phyloP scores from a whole-genome alignment of 2,888 invertebrate species.

The Melanotus villosus region DNA sequence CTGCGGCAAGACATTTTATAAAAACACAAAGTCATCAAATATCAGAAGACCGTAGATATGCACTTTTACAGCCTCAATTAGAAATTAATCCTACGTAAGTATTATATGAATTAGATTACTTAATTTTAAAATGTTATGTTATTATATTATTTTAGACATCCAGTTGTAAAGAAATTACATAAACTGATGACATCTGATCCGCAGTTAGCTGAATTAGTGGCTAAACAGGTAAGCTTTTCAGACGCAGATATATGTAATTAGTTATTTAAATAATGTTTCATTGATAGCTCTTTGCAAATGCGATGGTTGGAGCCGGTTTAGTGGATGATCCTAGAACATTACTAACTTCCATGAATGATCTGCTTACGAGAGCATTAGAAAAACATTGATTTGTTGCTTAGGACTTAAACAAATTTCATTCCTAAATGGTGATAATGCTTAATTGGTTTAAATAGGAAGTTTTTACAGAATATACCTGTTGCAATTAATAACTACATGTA shows the following conservation, averaged over 20 bases:
- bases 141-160: slow-evolving; percentile 76
- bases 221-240: slow-evolving; percentile 78
- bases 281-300: slow-evolving; percentile 88
- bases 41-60: slow-evolving; percentile 88
- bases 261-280: no score
- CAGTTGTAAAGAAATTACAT: slow-evolving; percentile 90
- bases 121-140: neutral
- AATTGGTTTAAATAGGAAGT: no score
- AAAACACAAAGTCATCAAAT: slow-evolving; percentile 87
- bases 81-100: slow-evolving; percentile 93
- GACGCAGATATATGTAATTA: no score
- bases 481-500: no score
- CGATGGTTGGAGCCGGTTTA: slow-evolving; percentile 95
- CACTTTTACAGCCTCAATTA: slow-evolving; percentile 89
- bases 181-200: slow-evolving; percentile 81
- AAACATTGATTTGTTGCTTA: slow-evolving; percentile 67
- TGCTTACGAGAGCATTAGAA: slow-evolving; percentile 85
- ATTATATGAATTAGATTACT: neutral
- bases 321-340: slow-evolving; percentile 92
- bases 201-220: slow-evolving; percentile 86
- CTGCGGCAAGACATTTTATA: slow-evolving; percentile 94
- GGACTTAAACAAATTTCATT: neutral
- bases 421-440: no score
- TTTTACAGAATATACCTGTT: no score
- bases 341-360: slow-evolving; percentile 88